Base-by-base conservation (phyloP, 2,888 invertebrate genomes). In the Trissolcus brochymenae region DNA sequence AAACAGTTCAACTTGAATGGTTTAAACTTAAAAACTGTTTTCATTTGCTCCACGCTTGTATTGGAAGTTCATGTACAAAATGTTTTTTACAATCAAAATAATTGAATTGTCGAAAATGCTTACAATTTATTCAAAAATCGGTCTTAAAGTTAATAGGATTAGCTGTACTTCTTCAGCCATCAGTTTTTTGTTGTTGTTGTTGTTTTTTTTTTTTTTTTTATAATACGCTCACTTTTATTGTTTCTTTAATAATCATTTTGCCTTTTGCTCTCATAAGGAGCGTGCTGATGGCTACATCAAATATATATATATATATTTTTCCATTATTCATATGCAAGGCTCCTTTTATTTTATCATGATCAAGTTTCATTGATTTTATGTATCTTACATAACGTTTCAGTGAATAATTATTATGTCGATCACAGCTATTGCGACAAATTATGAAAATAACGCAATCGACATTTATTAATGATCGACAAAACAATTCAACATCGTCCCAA, bases 371-470 rank as follows among this genome's bases (percentile, higher is more conserved):
- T 65, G 71, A 66, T 67, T 68, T 73, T 78, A 61, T 46, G 65
- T 79, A 77, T 77, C 78, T 76, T 81, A 81, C 78, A 80, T 78
- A 79, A 80, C 75, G 78, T 75, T 68, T 73, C 78, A 46, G 51
- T 17, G 35, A 51, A 51, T 51, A 17, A 17, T 51, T 19, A 17
- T 49, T 19, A 17, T 49, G 49, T 16, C 49, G 49, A 49, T 49
- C 49, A 16, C 49, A 43, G 11, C 46, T 11, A 14, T 78, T 79
- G 61, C 81, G 82, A 74, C 75, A 87, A 87, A 87, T 87, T 87
- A 87, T 84, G 86, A 87, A 88, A 88, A 88, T 87, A 88, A 88
- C 83, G 84, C 85, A 76, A 83, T 86, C 83, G 83, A 76, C 81
- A 84, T 81, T 79, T 81, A 80, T 77, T 65, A 68, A 68, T 71